These are phyloP conservation scores for Limosa lapponica DNA, from an alignment of 2,797 vertebrate genomes.

Conservation along the genomic window DNA sequence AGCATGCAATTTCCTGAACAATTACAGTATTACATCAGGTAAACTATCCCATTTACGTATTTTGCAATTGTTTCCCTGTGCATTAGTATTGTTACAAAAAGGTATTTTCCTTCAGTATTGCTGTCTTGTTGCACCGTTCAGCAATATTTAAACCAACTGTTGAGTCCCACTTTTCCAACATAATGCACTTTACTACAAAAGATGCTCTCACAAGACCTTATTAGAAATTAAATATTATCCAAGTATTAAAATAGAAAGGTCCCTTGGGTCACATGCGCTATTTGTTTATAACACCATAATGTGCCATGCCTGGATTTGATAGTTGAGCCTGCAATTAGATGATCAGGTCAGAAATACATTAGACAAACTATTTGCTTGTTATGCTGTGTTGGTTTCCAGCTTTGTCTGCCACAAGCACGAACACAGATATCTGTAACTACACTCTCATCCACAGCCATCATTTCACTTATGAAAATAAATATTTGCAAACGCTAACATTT, in stretches of 20 bases:
- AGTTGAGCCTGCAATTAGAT: neutral
- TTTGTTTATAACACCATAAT: neutral
- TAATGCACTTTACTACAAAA: neutral
- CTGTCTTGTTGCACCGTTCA: neutral
- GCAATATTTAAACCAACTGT: neutral
- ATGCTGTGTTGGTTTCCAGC: neutral
- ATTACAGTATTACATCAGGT: neutral
- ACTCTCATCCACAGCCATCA: neutral
- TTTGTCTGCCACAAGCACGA: neutral
- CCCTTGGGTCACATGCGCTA: neutral
- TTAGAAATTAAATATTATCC: neutral
- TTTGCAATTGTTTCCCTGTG: neutral
- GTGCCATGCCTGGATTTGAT: neutral
- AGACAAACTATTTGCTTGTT: neutral
- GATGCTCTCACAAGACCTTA: neutral
- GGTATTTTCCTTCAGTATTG: neutral
- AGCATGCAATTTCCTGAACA: neutral
- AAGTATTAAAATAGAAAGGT: neutral
- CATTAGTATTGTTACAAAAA: neutral
- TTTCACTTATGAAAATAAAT: neutral
- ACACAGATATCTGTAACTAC: neutral
- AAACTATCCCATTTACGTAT: neutral
- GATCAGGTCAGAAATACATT: neutral
- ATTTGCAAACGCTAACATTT: neutral
- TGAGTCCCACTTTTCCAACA: neutral